Percentiles rank a stretch among this genome's conserved stretches.
Conservation (phyloP, 2,797 vertebrate genomes). For the Anas acuta region DNA sequence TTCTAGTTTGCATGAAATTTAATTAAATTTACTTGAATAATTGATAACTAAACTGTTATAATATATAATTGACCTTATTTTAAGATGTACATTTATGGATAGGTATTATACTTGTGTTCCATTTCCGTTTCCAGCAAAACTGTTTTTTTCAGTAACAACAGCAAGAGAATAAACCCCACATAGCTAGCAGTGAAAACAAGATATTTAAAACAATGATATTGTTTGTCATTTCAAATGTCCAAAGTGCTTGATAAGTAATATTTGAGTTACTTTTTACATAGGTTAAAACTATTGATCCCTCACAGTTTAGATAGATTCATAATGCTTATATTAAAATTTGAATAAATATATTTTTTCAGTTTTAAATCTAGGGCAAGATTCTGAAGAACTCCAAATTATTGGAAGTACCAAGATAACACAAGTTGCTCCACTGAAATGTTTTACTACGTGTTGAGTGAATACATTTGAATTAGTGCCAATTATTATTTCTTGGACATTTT, state of each 20-base stretch:
- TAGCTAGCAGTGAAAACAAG: background rate
- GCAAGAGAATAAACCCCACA: background rate
- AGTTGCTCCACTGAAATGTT: background rate
- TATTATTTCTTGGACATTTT: constrained; percentile 7
- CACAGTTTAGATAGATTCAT: background rate
- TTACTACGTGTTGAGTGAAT: background rate
- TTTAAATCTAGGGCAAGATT: background rate
- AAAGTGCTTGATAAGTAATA: background rate
- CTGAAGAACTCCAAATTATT: background rate
- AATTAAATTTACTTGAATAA: background rate
- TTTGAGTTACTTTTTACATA: background rate
- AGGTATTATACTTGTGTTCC: background rate
- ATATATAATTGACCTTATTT: background rate
- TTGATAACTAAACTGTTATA: background rate
- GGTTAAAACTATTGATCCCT: background rate
- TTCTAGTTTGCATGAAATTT: background rate
- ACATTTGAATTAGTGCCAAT: background rate
- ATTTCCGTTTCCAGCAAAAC: background rate
- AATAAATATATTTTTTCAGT: background rate
- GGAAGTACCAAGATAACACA: background rate
- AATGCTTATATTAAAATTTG: background rate
- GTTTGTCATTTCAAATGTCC: background rate
- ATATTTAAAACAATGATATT: background rate
- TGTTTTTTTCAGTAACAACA: background rate
- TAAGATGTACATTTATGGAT: background rate